Evolutionary conservation across 2,113 vertebrate genomes (phyloP), one percentile per base, ranked within the genome.

Genomic region (Cottus gobio): DNA sequence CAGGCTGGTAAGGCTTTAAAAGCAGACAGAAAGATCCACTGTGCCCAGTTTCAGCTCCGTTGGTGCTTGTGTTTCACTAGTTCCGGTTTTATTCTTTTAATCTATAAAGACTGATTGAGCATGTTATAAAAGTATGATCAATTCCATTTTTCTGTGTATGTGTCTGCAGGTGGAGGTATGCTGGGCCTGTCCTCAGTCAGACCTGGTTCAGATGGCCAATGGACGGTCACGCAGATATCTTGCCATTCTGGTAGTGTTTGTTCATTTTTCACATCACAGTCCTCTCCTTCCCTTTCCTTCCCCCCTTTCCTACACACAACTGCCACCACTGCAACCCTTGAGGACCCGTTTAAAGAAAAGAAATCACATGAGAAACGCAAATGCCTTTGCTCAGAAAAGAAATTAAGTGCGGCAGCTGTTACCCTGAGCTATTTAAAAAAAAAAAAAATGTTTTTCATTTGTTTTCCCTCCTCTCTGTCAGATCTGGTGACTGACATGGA

Each of bases 401-500:
- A 73, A 69, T 84, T 1, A 73, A 64, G 2, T 2, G 31, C 5
- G 30, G 63, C 56, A 77, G 64, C 18, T 64, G 30, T 71, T 69
- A 77, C 54, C 61, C 28, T 20, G 36, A 82, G 52, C 16, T 48
- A 52, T 31, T 34, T n/a, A n/a, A n/a, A n/a, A n/a, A n/a, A n/a
- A n/a, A n/a, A n/a, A n/a, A n/a, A n/a, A n/a, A n/a, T n/a, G n/a
- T 62, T 61, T 61, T 77, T 34, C 13, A 66, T 42, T 50, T 64
- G 8, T 66, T 75, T 68, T 30, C 50, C 26, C 24, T 85, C 48
- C 48, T 42, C 56, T 82, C 54, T 86, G 68, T 61, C 91, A 99
- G 98, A 97, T 90, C 88, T 95, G 76, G 92, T 99, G 87, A 97
- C 95, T 0, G 98, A 99, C 84, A 94, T 99, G 90, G 97, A 97